Percentiles rank a stretch among this genome's conserved stretches.
These are phyloP conservation scores for Platichthys flesus DNA, from an alignment of 2,113 vertebrate species.

Conservation along the genomic window DNA sequence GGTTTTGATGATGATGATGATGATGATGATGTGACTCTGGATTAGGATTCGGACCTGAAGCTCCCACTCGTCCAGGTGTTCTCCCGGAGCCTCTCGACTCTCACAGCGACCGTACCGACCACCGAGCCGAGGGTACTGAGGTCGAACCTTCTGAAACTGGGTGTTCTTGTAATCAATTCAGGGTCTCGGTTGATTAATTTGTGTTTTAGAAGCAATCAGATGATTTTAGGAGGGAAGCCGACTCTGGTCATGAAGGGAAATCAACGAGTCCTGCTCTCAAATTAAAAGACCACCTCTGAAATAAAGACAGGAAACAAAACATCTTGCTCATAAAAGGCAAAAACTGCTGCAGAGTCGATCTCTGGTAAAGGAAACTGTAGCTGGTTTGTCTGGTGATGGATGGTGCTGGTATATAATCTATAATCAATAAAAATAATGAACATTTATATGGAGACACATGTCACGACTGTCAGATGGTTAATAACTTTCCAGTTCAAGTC, in stretches of 20 bases:
- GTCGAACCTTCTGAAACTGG: constrained; percentile 21
- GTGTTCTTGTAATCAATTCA: constrained; percentile 20
- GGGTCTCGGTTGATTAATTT: neutral
- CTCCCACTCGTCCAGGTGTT: constrained; percentile 46
- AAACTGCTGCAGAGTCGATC: too few relatives aligned
- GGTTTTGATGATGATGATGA: constrained; percentile 27
- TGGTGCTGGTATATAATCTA: too few relatives aligned
- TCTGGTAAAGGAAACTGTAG: too few relatives aligned
- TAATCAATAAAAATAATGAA: too few relatives aligned
- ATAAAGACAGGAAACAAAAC: neutral
- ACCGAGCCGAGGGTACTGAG: constrained; percentile 38
- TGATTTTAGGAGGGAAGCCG: too few relatives aligned
- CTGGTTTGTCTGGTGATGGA: too few relatives aligned
- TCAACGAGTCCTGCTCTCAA: neutral
- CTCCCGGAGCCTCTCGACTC: constrained; percentile 41
- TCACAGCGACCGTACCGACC: constrained; percentile 31
- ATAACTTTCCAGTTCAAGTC: too few relatives aligned
- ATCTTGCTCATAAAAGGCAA: too few relatives aligned
- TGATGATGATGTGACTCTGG: constrained; percentile 58
- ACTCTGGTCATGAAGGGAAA: too few relatives aligned
- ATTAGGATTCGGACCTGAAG: constrained; percentile 55
- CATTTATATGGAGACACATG: too few relatives aligned
- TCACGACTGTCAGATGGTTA: too few relatives aligned
- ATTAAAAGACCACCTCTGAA: neutral
- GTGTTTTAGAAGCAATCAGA: neutral